Evolutionary conservation across 2,888 invertebrate species (phyloP).

Genomic region (Meteorus colon): DNA sequence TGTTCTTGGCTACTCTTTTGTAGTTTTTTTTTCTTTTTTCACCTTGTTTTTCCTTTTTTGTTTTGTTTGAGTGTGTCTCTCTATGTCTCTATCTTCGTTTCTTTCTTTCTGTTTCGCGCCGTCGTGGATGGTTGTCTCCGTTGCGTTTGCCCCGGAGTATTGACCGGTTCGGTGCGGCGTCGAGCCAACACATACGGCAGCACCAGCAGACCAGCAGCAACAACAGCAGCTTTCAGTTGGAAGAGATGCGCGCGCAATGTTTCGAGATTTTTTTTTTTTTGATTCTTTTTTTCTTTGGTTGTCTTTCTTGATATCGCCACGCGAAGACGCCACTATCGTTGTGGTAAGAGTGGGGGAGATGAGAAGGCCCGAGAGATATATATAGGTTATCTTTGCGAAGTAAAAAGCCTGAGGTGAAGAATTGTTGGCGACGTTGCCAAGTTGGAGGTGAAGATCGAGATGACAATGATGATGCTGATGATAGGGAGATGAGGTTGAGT

Average conservation of each 20-base stretch:
- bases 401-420: neutral
- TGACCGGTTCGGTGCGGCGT: slow-evolving; percentile 63
- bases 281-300: neutral
- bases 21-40: neutral
- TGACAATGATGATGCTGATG: neutral
- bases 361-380: slow-evolving; percentile 22
- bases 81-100: slow-evolving; percentile 5
- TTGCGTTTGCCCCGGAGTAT: slow-evolving; percentile 70
- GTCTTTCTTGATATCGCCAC: slow-evolving; percentile 11
- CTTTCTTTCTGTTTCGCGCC: slow-evolving; percentile 25
- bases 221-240: slow-evolving; percentile 31
- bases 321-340: slow-evolving; percentile 28
- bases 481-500: too few species aligned
- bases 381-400: neutral
- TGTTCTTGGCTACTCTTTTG: neutral
- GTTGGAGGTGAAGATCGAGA: slow-evolving; percentile 31
- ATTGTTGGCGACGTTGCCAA: slow-evolving; percentile 49
- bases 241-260: slow-evolving; percentile 48
- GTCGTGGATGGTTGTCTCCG: slow-evolving; percentile 50
- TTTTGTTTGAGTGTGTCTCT: too few species aligned
- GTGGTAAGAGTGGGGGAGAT: neutral
- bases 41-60: neutral
- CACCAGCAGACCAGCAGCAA: slow-evolving; percentile 30
- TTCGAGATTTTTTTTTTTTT: slow-evolving; percentile 16
- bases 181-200: slow-evolving; percentile 2